Evolutionary conservation across 2,888 invertebrate genomes (phyloP), one percentile per base, ranked within the genome.

Genomic region (Melanotus villosus): DNA sequence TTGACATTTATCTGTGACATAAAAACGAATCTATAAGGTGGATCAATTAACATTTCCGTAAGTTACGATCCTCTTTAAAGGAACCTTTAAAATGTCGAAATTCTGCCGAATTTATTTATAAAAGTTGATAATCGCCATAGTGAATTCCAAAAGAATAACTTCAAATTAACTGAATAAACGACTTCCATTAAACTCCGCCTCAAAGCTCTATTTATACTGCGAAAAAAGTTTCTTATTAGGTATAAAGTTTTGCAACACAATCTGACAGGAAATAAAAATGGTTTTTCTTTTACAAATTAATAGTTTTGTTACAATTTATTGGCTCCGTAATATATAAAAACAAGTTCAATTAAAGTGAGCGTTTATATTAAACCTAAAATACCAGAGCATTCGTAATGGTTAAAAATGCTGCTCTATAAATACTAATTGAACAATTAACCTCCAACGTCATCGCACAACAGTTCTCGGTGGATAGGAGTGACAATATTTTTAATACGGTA

Each of bases 381-480:
- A 47, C 47, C 47, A 41, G n/a, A n/a, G 47, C 47, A 23, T 23
- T 47, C 12, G 47, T 23, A 30, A 23, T 23, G 19, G 41, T 58
- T 58, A 23, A 41, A 56, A 58, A 38, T 43, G 58, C 26, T 43
- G 58, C 16, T 58, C 58, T 58, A 58, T 58, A 58, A 58, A 58
- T 58, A 58, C 58, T 41, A 58, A 58, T 58, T 58, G 58, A 58
- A 58, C 38, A 58, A 58, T 58, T 58, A 58, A 58, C 58, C 38
- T 58, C 41, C 41, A 58, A 41, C 21, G 58, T 43, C 58, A 43
- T 32, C 52, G 26, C 52, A 19, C 18, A 2, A 43, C 18, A 1
- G 19, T 19, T 47, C 47, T 18, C 18, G 23, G 19, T 1, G 47
- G 1, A 14, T 6, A 21, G 12, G 21, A 47, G 10, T 12, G 23